Percentiles rank a stretch among this genome's conserved stretches.
These are phyloP conservation scores for Allobates femoralis DNA, from an alignment of 2,797 vertebrate genomes.

Conservation along the genomic window DNA sequence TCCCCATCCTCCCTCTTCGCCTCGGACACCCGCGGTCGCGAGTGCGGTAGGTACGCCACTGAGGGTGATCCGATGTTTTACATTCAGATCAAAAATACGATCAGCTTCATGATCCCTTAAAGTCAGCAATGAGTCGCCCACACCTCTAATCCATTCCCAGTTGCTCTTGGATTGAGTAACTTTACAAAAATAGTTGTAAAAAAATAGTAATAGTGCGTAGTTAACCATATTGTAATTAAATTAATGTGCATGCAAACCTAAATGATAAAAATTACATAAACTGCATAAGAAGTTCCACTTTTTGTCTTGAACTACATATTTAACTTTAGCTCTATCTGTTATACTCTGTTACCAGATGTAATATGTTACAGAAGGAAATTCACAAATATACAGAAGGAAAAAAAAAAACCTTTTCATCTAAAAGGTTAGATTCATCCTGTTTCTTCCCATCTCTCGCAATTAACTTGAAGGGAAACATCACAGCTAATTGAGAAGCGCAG, in stretches of 20 bases:
- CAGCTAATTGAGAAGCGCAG: slow-evolving; percentile 77
- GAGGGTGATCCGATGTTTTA: no score
- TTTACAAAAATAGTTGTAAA: no score
- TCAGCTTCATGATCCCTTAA: no score
- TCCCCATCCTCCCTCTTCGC: no score
- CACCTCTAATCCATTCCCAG: no score
- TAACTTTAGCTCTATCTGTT: slow-evolving; percentile 10
- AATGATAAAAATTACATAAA: not conserved
- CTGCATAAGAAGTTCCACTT: not conserved
- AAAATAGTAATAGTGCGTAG: no score
- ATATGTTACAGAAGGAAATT: slow-evolving; percentile 30
- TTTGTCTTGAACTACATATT: slow-evolving; percentile 6
- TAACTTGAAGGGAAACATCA: slow-evolving; percentile 79
- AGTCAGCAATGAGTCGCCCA: no score
- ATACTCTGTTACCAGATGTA: slow-evolving; percentile 10
- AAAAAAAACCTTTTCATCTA: slow-evolving; percentile 74
- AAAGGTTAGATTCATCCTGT: slow-evolving; percentile 78
- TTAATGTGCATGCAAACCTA: not conserved
- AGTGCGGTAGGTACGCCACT: no score
- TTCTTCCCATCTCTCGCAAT: slow-evolving; percentile 77
- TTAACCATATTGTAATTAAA: no score
- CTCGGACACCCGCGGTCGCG: no score
- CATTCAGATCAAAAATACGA: no score
- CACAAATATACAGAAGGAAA: slow-evolving; percentile 27
- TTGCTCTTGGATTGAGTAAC: no score